Evolutionary conservation across 2,797 vertebrate genomes (phyloP).

Genomic region (Micrastur ruficollis): DNA sequence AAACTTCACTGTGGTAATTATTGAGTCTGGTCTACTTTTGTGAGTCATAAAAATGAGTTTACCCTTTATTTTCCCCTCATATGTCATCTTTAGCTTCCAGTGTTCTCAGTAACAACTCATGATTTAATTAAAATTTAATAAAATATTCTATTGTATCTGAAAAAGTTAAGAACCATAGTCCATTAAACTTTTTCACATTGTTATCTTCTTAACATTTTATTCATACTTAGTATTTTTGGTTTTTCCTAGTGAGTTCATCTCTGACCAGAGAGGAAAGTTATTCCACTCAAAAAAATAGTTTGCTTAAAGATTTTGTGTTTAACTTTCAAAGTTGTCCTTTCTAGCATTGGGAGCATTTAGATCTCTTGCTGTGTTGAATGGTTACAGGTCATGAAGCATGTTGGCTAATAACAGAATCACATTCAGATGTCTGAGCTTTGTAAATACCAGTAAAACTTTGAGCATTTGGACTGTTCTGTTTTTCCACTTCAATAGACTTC

Average conservation of each 20-base stretch:
- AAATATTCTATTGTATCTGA: background rate
- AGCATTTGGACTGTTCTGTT: background rate
- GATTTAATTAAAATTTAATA: background rate
- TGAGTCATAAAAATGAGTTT: background rate
- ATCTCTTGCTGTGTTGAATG: background rate
- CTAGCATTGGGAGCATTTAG: background rate
- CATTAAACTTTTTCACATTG: background rate
- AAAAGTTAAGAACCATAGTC: background rate
- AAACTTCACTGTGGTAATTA: background rate
- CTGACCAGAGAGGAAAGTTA: background rate
- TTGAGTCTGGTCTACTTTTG: background rate
- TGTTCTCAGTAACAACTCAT: background rate
- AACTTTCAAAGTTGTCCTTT: background rate
- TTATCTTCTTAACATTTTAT: no score
- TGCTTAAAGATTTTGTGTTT: background rate
- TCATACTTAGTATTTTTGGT: background rate
- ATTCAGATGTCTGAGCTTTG: background rate
- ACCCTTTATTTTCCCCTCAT: background rate
- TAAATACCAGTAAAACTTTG: background rate
- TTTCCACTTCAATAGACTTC: background rate
- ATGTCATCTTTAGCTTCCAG: background rate
- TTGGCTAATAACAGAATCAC: background rate
- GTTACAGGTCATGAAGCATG: background rate
- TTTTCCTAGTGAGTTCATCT: background rate
- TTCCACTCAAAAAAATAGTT: background rate